Evolutionary conservation across 2,113 vertebrate genomes (phyloP).

Genomic region (Shinisaurus crocodilurus): DNA sequence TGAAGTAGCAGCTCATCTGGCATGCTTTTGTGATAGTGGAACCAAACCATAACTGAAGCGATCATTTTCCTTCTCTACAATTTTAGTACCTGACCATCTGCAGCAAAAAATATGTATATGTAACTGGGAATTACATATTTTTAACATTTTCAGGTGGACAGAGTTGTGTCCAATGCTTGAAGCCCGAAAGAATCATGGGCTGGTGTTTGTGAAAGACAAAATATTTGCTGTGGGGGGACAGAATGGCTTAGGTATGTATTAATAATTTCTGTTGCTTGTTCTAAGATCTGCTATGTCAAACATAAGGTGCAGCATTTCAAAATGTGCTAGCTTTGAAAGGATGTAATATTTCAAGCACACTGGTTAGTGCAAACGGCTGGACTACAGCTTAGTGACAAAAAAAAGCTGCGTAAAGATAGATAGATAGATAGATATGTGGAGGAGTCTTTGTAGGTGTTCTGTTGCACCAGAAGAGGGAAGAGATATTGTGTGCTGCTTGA

Average conservation of each 20-base stretch:
- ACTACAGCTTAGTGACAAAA: neutral
- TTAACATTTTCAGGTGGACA: constrained; percentile 85
- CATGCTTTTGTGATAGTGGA: neutral
- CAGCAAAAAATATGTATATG: neutral
- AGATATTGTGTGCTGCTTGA: neutral
- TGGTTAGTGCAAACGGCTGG: neutral
- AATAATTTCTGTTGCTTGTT: constrained; percentile 11
- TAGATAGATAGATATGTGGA: neutral
- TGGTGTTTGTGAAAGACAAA: constrained; percentile 94
- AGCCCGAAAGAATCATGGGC: constrained; percentile 94
- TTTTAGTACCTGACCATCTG: neutral
- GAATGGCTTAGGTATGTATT: constrained; percentile 86
- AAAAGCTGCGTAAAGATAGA: neutral
- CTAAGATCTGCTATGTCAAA: neutral
- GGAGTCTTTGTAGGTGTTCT: neutral
- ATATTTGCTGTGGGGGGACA: constrained; percentile 98
- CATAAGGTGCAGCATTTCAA: neutral
- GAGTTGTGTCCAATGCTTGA: constrained; percentile 95
- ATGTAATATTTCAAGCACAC: neutral
- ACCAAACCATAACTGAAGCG: neutral
- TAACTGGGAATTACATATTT: constrained; percentile 20
- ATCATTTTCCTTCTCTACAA: neutral
- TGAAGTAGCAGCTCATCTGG: neutral
- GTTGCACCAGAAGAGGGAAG: neutral
- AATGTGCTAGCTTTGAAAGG: neutral